These are phyloP conservation scores for Pardalotus punctatus DNA, from an alignment of 2,113 vertebrate genomes.

Conservation along the genomic window DNA sequence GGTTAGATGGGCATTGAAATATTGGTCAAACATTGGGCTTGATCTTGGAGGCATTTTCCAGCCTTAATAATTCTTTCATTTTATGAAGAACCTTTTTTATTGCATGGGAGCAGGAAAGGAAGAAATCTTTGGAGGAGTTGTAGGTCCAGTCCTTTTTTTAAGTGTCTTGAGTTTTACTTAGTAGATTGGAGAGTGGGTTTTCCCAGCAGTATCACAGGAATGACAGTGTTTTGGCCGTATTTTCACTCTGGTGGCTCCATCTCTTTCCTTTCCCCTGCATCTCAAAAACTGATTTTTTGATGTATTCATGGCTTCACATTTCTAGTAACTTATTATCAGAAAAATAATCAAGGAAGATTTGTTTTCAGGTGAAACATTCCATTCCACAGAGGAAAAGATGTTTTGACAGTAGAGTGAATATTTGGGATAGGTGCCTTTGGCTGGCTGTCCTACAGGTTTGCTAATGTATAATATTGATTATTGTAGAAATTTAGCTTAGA, in stretches of 20 bases:
- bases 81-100: not conserved
- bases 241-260: not conserved
- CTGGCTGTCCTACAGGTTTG: rapidly evolving
- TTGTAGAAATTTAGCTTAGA: not conserved
- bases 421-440: not conserved
- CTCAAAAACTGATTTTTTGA: not conserved
- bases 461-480: not conserved
- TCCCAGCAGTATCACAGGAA: not conserved
- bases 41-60: not conserved
- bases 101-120: not conserved
- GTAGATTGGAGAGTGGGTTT: not conserved
- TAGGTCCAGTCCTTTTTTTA: not conserved
- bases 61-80: not conserved
- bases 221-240: rapidly evolving
- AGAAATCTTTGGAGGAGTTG: not conserved
- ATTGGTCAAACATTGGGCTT: not conserved
- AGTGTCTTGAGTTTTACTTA: not conserved
- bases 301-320: not conserved
- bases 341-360: not conserved
- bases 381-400: not conserved
- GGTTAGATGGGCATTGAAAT: not conserved
- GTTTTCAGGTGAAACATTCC: not conserved
- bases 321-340: not conserved
- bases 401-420: not conserved
- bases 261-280: not conserved